Evolutionary conservation across 92 coral and sea anemone genomes (phyloP), one percentile per base, ranked within the genome.

Genomic region (Epizoanthus stellaris): DNA sequence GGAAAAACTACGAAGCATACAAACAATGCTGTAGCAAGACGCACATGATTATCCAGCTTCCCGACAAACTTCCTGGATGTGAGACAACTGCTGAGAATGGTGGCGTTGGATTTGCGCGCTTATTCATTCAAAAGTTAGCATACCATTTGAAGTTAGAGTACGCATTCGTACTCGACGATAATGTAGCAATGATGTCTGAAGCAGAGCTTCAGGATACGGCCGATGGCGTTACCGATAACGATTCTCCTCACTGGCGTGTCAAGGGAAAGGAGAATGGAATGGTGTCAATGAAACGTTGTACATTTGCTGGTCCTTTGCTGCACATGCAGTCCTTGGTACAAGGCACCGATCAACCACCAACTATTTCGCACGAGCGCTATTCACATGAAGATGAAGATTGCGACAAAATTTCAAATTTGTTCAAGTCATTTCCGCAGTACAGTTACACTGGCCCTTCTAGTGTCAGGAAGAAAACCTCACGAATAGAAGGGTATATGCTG

Each of bases 31-130:
- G 87, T 70, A 77, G 87, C 12, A 88, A 75, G 57, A 62, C 72
- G 17, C 87, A 81, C 5, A 72, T 74, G 76, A 88, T 82, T 64
- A 43, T 88, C 39, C 84, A 74, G 38, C 38, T 88, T 56, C 91
- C 91, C 23, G 82, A 81, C 20, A 16, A 56, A 8, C 77, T 88
- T n/a, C 91, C 91, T 6, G 87, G 84, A 74, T 75, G 42, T 23
- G 10, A 25, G 10, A 7, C 16, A 54, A 25, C 43, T 12, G 70
- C 87, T 4, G 36, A n/a, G 12, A 74, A 61, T 30, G 87, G 87
- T 36, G 91, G 91, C 40, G 53, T 88, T 19, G 91, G 91, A 6
- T 88, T 62, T 47, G 87, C 91, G 20, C 76, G 84, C 45, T 74
- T 81, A 15, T 88, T 88, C 66, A 88, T 87, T 43, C 90, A 87